A percentile compares a stretch with the other conserved stretches of the same genome.
Evolutionary conservation across 2,113 vertebrate genomes (phyloP).

Genomic region (Hippocampus guttulatus): DNA sequence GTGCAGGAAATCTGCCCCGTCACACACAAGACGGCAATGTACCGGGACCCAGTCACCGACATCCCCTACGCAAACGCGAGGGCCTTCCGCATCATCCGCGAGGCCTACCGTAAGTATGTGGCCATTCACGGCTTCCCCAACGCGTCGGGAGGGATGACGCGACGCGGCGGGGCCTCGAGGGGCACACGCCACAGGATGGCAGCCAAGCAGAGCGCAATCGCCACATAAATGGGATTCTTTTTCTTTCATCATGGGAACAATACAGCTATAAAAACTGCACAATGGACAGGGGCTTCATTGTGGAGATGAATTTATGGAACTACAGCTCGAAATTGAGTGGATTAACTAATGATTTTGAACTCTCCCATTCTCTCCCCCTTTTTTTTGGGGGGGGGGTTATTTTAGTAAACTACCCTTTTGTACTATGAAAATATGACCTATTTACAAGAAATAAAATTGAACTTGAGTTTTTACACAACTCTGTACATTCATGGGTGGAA

Average conservation of each 20-base stretch:
- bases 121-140: constrained; percentile 87
- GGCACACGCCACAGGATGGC: constrained; percentile 80
- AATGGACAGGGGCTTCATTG: neutral
- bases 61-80: constrained; percentile 87
- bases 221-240: constrained; percentile 39
- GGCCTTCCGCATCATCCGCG: constrained; percentile 92
- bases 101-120: constrained; percentile 92
- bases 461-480: neutral
- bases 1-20: constrained; percentile 89
- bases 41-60: constrained; percentile 92
- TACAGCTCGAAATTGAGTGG: constrained; percentile 1
- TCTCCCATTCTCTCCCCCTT: neutral
- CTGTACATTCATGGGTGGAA: neutral
- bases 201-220: constrained; percentile 72
- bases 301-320: neutral
- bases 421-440: constrained; percentile 6
- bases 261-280: neutral
- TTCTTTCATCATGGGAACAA: neutral
- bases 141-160: constrained; percentile 55
- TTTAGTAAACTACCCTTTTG: constrained; percentile 5
- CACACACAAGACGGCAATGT: constrained; percentile 85
- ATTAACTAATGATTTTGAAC: constrained; percentile 3
- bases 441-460: constrained; percentile 38
- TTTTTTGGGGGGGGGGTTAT: neutral
- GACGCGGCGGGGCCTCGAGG: constrained; percentile 55